Evolutionary conservation across 2,888 invertebrate genomes (phyloP).

Genomic region (Agriopis marginaria): DNA sequence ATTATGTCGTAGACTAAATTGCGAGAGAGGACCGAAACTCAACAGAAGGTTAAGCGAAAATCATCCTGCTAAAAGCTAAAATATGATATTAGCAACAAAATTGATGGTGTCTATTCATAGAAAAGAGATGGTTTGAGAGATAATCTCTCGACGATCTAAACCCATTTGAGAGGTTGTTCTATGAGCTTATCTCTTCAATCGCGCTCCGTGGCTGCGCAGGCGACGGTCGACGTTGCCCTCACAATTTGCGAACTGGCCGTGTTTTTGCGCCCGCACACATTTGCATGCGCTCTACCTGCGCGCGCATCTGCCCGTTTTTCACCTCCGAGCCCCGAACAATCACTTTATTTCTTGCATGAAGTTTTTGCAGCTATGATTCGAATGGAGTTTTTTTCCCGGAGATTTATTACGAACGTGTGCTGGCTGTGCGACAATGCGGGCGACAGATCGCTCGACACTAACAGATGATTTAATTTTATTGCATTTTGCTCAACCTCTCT

Average conservation of each 20-base stretch:
- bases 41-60: neutral
- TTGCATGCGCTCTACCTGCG: conserved; percentile 44
- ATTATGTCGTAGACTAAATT: neutral
- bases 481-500: conserved; percentile 7
- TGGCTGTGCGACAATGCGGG: conserved; percentile 33
- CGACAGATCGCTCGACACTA: neutral
- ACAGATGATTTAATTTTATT: conserved; percentile 16
- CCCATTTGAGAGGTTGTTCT: conserved; percentile 22
- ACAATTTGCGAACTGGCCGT: conserved; percentile 22
- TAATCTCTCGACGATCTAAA: conserved; percentile 25
- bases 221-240: conserved; percentile 11
- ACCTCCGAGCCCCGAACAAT: conserved; percentile 38
- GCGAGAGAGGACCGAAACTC: neutral
- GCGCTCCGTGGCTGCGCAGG: conserved; percentile 11
- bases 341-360: conserved; percentile 39
- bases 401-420: conserved; percentile 45
- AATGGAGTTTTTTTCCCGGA: conserved; percentile 35
- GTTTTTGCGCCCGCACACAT: conserved; percentile 40
- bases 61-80: conserved; percentile 14
- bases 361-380: conserved; percentile 41
- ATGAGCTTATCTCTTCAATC: conserved; percentile 19
- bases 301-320: conserved; percentile 45
- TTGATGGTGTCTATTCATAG: conserved; percentile 28
- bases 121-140: conserved; percentile 22
- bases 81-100: conserved; percentile 22